Conservation (phyloP, 2,797 vertebrate genomes). For the Numenius phaeopus region DNA sequence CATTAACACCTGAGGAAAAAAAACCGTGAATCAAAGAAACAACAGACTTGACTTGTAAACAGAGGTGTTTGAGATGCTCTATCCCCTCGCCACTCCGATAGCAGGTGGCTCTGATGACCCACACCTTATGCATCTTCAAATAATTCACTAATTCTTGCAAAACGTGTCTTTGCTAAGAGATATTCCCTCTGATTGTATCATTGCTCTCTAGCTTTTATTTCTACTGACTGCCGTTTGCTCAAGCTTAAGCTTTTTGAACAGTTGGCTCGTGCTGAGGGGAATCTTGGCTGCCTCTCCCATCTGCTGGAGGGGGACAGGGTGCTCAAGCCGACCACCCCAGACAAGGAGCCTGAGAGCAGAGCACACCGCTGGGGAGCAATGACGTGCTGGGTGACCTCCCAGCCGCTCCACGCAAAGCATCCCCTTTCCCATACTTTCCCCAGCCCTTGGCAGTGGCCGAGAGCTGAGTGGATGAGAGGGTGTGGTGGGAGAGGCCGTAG, state of each 20-base stretch:
- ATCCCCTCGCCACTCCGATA: neutral
- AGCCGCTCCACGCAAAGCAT: neutral
- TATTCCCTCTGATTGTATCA: neutral
- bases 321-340: neutral
- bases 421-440: slow-evolving; percentile 48
- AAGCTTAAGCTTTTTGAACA: neutral
- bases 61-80: neutral
- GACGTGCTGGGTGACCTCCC: slow-evolving; percentile 17
- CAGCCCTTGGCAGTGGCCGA: slow-evolving; percentile 41
- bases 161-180: neutral
- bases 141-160: neutral
- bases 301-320: neutral
- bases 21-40: neutral
- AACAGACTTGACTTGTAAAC: neutral
- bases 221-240: neutral
- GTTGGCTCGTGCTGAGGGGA: neutral
- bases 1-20: neutral
- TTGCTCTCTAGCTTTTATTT: neutral
- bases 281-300: neutral
- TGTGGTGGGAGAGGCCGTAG: neutral
- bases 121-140: neutral
- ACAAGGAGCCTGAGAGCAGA: slow-evolving; percentile 32
- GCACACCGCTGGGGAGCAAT: neutral
- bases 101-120: neutral
- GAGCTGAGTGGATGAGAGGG: neutral